Base-by-base conservation (phyloP, 37 sponge, comb jelly and placozoan genomes). In the Aphrocallistes beatrix region DNA sequence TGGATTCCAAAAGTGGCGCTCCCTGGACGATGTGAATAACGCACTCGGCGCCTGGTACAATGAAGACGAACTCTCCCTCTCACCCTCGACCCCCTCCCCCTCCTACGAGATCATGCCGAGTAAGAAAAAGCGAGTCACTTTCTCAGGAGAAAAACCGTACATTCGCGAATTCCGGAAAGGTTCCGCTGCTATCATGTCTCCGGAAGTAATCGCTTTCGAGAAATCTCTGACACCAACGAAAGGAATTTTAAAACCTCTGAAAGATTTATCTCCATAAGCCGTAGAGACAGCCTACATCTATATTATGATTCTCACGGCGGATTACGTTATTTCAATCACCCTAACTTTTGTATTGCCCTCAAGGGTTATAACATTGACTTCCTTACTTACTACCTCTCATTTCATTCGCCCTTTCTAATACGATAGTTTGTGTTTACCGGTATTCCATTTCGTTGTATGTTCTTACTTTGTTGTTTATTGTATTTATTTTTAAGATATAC, bases 1-100 rank as follows among this genome's bases (percentile, higher is more conserved):
- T 25, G 75, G n/a, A 19, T 13, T 19, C 75, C 10, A 60, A 13
- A 19, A 6, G 3, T 60, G 28, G 10, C 75, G 75, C 25, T 60
- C 75, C 75, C 3, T 13, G 3, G 75, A 60, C 8, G 75, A 60
- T 13, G 75, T 60, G 3, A 60, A 60, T 13, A 60, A 30, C n/a
- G 75, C 75, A 30, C 75, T 60, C 8, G 75, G 75, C n/a, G 75
- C 75, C 75, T 60, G 75, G 75, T 60, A 60, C 75, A 60, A 60
- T 13, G 75, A 60, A 13, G 75, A 60, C 25, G 75, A 60, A 1
- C 34, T 60, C 34, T 32, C 75, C 75, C 34, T 60, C 34, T 32
- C 75, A 19, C 75, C 75, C 34, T 60, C 75, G 6, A 60, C 75
- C 3, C 75, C 75, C 75, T 60, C 75, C 21, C 75, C 75, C 3